phyloP scores from a whole-genome alignment of 2,113 vertebrate genomes.

The Rhea pennata region DNA sequence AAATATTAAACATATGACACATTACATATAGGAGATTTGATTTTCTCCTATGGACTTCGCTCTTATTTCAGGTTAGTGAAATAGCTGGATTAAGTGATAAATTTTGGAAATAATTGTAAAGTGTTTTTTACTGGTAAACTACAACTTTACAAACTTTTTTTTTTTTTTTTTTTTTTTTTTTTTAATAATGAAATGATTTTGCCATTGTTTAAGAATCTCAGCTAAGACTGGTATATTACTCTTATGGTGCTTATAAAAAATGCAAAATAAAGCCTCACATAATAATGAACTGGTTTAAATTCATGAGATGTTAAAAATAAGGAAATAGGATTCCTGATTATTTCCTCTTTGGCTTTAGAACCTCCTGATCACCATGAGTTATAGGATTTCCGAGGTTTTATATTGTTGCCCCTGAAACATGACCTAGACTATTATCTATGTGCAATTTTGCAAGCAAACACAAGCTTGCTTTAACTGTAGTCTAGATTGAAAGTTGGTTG shows the following conservation, averaged over 20 bases:
- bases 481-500: not conserved
- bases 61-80: not conserved
- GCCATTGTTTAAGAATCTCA: not conserved
- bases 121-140: not conserved
- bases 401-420: not conserved
- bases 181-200: not conserved
- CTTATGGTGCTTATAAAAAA: not conserved
- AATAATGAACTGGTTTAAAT: not conserved
- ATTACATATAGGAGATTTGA: not conserved
- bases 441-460: not conserved
- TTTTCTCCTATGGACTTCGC: not conserved
- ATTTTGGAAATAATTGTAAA: not conserved
- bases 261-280: not conserved
- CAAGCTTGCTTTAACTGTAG: not conserved
- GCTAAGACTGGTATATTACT: not conserved
- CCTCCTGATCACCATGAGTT: not conserved
- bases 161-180: not conserved
- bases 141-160: not conserved
- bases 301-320: not conserved
- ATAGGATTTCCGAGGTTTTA: rapidly evolving
- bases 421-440: not conserved
- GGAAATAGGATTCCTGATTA: not conserved
- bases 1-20: not conserved
- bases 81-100: not conserved
- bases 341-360: not conserved